Percentiles rank a stretch among this genome's conserved stretches.
Conservation (phyloP, 30 jellyfish, hydroid and myxozoan species). For the Hydra vulgaris region DNA sequence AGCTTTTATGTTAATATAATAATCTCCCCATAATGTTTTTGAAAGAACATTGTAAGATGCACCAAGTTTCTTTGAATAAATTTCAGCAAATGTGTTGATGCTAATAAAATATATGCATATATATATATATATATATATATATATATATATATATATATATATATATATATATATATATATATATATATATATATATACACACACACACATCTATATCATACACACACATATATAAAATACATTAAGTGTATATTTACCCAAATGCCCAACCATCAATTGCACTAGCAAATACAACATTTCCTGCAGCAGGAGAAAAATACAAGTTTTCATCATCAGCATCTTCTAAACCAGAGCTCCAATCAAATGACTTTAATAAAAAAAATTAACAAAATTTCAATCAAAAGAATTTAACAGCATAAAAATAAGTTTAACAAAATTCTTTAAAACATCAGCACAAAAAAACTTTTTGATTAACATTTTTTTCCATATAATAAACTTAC, state of each 20-base stretch:
- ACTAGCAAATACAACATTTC: constrained; percentile 88
- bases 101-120: constrained; percentile 23
- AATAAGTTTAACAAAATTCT: neutral
- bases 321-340: constrained; percentile 91
- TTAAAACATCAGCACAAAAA: no score
- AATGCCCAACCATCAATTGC: constrained; percentile 99
- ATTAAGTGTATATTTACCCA: constrained; percentile 36
- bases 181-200: no score
- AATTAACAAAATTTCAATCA: neutral
- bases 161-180: no score
- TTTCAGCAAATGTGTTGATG: constrained; percentile 64
- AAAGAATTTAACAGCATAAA: neutral
- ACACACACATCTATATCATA: no score
- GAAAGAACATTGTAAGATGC: constrained; percentile 44
- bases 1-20: constrained; percentile 60
- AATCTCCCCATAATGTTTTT: constrained; percentile 95
- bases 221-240: neutral
- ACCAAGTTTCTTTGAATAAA: constrained; percentile 69
- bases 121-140: no score
- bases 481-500: no score
- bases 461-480: no score
- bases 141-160: no score
- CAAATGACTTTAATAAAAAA: constrained; percentile 40
- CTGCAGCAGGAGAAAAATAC: constrained; percentile 93
- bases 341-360: constrained; percentile 91